Percentiles rank a stretch among this genome's conserved stretches.
Conservation (phyloP, 2,888 invertebrate species). For the Tuta absoluta region DNA sequence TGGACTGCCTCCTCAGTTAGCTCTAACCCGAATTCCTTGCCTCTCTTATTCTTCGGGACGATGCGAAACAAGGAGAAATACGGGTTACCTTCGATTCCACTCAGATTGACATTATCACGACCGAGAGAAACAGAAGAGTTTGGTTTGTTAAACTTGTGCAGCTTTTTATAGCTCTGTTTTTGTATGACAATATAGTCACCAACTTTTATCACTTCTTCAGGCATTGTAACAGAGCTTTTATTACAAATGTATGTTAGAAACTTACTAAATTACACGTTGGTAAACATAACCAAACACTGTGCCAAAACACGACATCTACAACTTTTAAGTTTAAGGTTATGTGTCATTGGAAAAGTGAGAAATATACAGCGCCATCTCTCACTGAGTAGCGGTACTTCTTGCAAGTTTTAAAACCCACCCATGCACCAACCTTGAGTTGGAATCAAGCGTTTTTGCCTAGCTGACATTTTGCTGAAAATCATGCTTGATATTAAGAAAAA, state of each 20-base stretch:
- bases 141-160: conserved; percentile 86
- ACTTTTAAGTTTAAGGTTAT: conserved; percentile 19
- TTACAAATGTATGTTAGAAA: not conserved
- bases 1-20: conserved; percentile 70
- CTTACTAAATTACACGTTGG: not conserved
- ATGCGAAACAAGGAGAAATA: conserved; percentile 90
- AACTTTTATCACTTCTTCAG: conserved; percentile 74
- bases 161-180: conserved; percentile 88
- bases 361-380: not conserved
- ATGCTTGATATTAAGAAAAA: too few relatives aligned
- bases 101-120: conserved; percentile 85
- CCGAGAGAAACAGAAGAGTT: conserved; percentile 85
- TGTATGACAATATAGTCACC: conserved; percentile 89
- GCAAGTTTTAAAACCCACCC: too few relatives aligned
- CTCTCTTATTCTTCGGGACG: conserved; percentile 82
- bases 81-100: conserved; percentile 84
- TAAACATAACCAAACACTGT: conserved; percentile 18
- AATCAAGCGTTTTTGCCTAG: too few relatives aligned
- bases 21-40: conserved; percentile 79
- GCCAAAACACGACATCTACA: not conserved
- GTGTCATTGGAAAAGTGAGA: not conserved
- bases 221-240: conserved; percentile 17
- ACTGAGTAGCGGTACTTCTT: too few relatives aligned
- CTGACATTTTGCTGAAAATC: too few relatives aligned
- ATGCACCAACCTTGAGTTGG: too few relatives aligned